Base-by-base conservation (phyloP, 2,797 vertebrate species). In the Sebastes itinus region DNA sequence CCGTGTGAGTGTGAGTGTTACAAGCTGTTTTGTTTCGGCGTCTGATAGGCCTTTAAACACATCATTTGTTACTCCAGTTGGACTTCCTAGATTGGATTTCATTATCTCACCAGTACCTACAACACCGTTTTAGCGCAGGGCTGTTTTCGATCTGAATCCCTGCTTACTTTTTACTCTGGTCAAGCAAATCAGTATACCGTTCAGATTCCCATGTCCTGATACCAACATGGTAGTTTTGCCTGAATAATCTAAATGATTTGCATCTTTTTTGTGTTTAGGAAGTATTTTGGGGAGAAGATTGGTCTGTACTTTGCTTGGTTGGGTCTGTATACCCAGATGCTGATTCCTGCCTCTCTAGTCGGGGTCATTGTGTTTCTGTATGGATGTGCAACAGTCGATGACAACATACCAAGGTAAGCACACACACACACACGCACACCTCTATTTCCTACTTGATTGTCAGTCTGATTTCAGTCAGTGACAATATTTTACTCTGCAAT, bases 251-350 rank as follows among this genome's bases (percentile, higher is more conserved):
- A 49, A 38, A 56, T 14, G 0, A 54, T 54, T 64, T 63, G 2
- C 2, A 20, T 75, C 7, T 63, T 4, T 82, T 61, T 55, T 61
- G 32, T 86, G 9, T 63, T 32, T 85, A 99, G 98, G 93, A 99
- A 99, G 93, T 99, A 99, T 82, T 99, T 99, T 63, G 98, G 98
- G 4, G 98, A 99, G 95, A 99, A 99, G 96, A 98, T 99, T 1
- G 98, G 97, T 22, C 94, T 99, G 12, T 99, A 99, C 93, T 99
- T 99, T 82, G 98, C 98, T 87, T 99, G 98, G 98, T 93, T 99
- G 89, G 98, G 98, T n/a, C 96, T 99, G 46, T 99, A 99, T 88
- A 99, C 98, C 1, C 97, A 99, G 92, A 98, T 99, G 97, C 95
- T 99, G 76, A 99, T 99, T 88, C 98, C 98, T 0, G 98, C 98